A percentile compares a stretch with the other conserved stretches of the same genome.
Conservation (phyloP, 2,888 invertebrate genomes). For the Barypeithes pellucidus region DNA sequence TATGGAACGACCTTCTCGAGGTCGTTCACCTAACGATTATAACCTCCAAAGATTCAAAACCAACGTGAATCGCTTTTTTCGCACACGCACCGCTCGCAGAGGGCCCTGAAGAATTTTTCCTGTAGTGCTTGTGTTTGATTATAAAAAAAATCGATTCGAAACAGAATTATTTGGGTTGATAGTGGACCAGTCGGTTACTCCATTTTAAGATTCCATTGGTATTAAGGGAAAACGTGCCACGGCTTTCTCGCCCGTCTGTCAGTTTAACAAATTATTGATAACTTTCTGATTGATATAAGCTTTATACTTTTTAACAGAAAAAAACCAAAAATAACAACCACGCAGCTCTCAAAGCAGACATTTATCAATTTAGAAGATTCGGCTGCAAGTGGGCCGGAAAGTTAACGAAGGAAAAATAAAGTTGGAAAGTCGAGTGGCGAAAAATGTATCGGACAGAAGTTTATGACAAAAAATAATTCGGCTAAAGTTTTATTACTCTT, state of each 20-base stretch:
- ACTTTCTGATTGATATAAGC: constrained; percentile 15
- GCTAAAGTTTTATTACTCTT: background rate
- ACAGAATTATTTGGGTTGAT: too few species aligned
- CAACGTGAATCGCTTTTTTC: too few species aligned
- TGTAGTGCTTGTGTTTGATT: too few species aligned
- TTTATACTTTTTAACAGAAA: constrained; percentile 20
- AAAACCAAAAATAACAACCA: constrained; percentile 16
- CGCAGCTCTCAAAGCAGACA: constrained; percentile 11
- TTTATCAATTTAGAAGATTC: constrained; percentile 21
- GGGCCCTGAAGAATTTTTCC: too few species aligned
- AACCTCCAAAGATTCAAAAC: too few species aligned
- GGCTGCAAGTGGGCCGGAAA: constrained; percentile 11
- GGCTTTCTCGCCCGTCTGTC: background rate
- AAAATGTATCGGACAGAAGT: constrained; percentile 10
- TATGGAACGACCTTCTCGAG: too few species aligned
- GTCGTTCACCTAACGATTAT: too few species aligned
- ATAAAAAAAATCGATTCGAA: too few species aligned
- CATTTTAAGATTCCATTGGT: too few species aligned
- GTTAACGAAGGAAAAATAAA: constrained; percentile 10
- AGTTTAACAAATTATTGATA: background rate
- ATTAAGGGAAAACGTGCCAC: background rate
- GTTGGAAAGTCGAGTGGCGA: constrained; percentile 4
- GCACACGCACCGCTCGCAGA: too few species aligned
- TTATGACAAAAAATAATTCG: background rate
- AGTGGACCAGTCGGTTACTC: too few species aligned